Evolutionary conservation across 2,888 invertebrate species (phyloP).

Genomic region (Tupiocoris notatus): DNA sequence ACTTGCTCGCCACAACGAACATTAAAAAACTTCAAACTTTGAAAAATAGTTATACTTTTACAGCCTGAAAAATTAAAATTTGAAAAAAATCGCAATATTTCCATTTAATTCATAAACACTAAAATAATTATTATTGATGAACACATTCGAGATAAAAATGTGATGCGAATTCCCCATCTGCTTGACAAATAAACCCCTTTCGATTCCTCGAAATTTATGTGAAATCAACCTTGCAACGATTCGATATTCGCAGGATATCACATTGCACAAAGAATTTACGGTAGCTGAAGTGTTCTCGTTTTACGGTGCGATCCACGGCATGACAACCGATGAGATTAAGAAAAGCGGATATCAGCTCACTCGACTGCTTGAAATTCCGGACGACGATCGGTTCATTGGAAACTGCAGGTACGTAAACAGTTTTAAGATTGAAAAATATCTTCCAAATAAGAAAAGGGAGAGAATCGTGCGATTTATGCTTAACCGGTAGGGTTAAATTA

Average conservation of each 20-base stretch:
- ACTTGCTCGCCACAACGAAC: background rate
- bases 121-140: background rate
- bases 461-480: no score
- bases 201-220: no score
- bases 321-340: slow-evolving; percentile 48
- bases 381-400: slow-evolving; percentile 48
- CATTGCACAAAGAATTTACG: slow-evolving; percentile 42
- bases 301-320: slow-evolving; percentile 40
- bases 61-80: no score
- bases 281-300: slow-evolving; percentile 41
- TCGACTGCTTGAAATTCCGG: slow-evolving; percentile 50
- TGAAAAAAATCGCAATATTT: no score
- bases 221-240: background rate
- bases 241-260: slow-evolving; percentile 35
- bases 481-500: no score
- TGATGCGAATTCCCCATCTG: no score
- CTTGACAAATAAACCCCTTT: no score
- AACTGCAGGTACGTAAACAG: no score
- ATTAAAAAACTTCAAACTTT: background rate
- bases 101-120: background rate
- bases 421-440: no score
- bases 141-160: no score
- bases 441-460: no score
- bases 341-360: slow-evolving; percentile 49
- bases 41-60: background rate